phyloP scores from a whole-genome alignment of 2,797 vertebrate species.

The Sebastes taczanowskii region DNA sequence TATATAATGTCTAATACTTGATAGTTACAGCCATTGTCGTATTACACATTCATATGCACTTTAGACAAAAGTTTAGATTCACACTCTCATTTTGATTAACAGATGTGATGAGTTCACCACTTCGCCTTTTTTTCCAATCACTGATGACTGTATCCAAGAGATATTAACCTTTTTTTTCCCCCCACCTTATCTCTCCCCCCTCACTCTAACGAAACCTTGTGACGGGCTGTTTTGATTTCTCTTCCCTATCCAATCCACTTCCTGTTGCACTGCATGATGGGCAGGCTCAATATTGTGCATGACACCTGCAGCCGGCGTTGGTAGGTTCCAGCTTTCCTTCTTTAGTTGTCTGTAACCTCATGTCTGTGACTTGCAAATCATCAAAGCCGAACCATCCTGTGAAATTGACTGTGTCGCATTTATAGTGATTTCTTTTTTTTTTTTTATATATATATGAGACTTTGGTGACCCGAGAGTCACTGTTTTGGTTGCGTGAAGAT shows the following conservation, averaged over 20 bases:
- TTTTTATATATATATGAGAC: background rate
- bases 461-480: slow-evolving; percentile 54
- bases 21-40: slow-evolving; percentile 21
- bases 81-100: slow-evolving; percentile 38
- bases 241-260: slow-evolving; percentile 96
- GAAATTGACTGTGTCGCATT: background rate
- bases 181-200: slow-evolving; percentile 81
- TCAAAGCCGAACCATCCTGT: slow-evolving; percentile 25
- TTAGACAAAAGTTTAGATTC: slow-evolving; percentile 44
- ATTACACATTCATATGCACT: slow-evolving; percentile 48
- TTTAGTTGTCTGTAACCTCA: slow-evolving; percentile 70
- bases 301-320: slow-evolving; percentile 98
- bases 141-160: slow-evolving; percentile 76
- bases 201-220: slow-evolving; percentile 88
- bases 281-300: slow-evolving; percentile 99
- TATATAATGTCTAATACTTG: slow-evolving; percentile 47
- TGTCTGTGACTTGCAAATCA: slow-evolving; percentile 64
- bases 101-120: slow-evolving; percentile 53
- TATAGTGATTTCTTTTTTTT: background rate
- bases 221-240: slow-evolving; percentile 99
- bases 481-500: slow-evolving; percentile 23
- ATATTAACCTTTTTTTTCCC: slow-evolving; percentile 78
- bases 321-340: slow-evolving; percentile 99
- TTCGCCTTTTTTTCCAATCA: slow-evolving; percentile 66
- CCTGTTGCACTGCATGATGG: slow-evolving; percentile 99